Evolutionary conservation across 2,113 vertebrate genomes (phyloP).

Genomic region (Labrus mixtus): DNA sequence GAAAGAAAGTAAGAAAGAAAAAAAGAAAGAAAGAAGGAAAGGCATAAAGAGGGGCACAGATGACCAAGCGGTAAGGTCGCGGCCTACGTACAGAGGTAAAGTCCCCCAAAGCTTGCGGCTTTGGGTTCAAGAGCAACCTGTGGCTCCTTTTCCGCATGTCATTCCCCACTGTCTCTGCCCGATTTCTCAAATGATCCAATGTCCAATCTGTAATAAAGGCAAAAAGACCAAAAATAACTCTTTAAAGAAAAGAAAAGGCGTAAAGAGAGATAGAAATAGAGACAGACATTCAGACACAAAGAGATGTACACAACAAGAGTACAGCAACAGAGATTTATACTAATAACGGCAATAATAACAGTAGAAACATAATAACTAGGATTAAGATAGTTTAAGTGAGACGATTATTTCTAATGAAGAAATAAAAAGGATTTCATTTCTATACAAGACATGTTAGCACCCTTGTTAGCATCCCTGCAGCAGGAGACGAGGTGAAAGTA

Average conservation of each 20-base stretch:
- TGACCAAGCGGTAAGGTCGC: no score
- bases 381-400: background rate
- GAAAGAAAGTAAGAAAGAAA: background rate
- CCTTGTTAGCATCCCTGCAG: conserved; percentile 64
- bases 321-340: background rate
- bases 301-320: background rate
- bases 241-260: no score
- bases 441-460: conserved; percentile 56
- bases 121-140: no score
- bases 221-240: no score
- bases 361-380: background rate
- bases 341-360: background rate
- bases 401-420: background rate
- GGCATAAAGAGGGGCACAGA: background rate
- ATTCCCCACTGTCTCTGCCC: no score
- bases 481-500: conserved; percentile 72
- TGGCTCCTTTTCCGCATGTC: no score
- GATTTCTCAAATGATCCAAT: no score
- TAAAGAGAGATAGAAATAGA: background rate
- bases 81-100: no score
- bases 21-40: background rate
- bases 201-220: no score
- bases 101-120: no score
- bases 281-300: background rate
- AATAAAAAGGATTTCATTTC: conserved; percentile 58